phyloP scores from a whole-genome alignment of 2,797 vertebrate genomes.

The Pseudocheirus occidentalis region DNA sequence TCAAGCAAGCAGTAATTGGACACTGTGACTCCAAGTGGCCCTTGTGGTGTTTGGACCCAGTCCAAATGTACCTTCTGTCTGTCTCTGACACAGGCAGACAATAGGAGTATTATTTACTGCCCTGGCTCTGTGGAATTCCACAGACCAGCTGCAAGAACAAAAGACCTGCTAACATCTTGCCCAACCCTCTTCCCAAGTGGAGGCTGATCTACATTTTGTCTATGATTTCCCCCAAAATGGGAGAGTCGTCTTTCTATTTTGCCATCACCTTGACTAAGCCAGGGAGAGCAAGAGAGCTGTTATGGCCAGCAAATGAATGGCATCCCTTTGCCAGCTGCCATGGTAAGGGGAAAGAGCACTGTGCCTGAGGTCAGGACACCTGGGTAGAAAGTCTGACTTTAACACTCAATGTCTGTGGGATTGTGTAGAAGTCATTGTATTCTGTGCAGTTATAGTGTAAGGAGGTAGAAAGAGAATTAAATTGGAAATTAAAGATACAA shows the following conservation, averaged over 20 bases:
- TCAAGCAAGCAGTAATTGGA: constrained; percentile 89
- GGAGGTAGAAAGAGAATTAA: background rate
- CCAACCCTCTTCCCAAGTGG: constrained; percentile 82
- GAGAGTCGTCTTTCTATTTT: background rate
- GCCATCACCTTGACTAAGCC: background rate
- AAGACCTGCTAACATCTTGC: constrained; percentile 84
- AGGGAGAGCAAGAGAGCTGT: background rate
- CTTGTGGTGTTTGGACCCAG: constrained; percentile 86
- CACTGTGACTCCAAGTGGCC: constrained; percentile 88
- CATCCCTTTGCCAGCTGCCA: background rate
- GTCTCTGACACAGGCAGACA: constrained; percentile 88
- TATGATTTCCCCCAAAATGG: constrained; percentile 84
- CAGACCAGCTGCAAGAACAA: constrained; percentile 90
- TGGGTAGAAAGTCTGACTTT: background rate
- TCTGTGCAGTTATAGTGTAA: background rate
- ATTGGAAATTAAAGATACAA: background rate
- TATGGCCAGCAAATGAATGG: background rate
- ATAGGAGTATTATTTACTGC: constrained; percentile 89
- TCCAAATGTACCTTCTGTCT: constrained; percentile 91
- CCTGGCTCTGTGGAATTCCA: constrained; percentile 85
- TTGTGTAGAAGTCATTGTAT: background rate
- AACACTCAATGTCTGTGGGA: background rate
- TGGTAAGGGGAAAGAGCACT: background rate
- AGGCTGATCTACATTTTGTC: constrained; percentile 83
- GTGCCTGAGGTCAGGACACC: background rate